phyloP scores from a whole-genome alignment of 2,113 vertebrate species.

The Leptobrachium ailaonicum region DNA sequence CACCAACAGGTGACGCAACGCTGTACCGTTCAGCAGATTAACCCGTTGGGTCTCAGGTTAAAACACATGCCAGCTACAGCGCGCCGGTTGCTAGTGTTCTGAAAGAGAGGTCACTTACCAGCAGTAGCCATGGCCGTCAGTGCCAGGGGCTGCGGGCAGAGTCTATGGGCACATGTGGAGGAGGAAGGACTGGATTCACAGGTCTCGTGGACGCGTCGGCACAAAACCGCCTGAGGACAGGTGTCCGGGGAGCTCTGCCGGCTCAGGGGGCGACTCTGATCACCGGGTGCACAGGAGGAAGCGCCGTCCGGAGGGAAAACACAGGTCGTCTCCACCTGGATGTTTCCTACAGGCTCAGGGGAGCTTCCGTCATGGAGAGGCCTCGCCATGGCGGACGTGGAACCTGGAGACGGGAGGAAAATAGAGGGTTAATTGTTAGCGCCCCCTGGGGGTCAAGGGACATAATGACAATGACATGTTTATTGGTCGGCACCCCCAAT shows the following conservation, averaged over 20 bases:
- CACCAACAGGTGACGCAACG: no score
- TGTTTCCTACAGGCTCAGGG: constrained; percentile 36
- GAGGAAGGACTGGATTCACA: constrained; percentile 6
- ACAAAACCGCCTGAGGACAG: not conserved
- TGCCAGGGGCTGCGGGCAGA: constrained; percentile 25
- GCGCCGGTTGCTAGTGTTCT: no score
- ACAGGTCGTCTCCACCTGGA: constrained; percentile 24
- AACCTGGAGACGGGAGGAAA: constrained; percentile 21
- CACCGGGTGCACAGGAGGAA: constrained; percentile 17
- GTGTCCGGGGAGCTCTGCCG: constrained; percentile 3
- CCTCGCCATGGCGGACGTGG: constrained; percentile 50
- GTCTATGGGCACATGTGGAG: constrained; percentile 5
- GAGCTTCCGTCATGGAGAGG: constrained; percentile 48
- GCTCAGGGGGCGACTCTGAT: constrained; percentile 23
- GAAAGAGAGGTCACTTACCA: constrained; percentile 1
- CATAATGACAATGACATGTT: not conserved
- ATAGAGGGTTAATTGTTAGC: not conserved
- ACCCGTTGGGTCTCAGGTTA: no score
- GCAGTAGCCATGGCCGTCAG: constrained; percentile 25
- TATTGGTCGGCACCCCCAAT: no score
- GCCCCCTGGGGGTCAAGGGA: not conserved
- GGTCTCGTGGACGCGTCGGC: constrained; percentile 15
- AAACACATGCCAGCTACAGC: no score
- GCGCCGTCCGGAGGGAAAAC: constrained; percentile 43
- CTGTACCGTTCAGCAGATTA: no score